A percentile compares a stretch with the other conserved stretches of the same genome.
These are phyloP conservation scores for Mareca strepera DNA, from an alignment of 2,797 vertebrate genomes.

Conservation along the genomic window DNA sequence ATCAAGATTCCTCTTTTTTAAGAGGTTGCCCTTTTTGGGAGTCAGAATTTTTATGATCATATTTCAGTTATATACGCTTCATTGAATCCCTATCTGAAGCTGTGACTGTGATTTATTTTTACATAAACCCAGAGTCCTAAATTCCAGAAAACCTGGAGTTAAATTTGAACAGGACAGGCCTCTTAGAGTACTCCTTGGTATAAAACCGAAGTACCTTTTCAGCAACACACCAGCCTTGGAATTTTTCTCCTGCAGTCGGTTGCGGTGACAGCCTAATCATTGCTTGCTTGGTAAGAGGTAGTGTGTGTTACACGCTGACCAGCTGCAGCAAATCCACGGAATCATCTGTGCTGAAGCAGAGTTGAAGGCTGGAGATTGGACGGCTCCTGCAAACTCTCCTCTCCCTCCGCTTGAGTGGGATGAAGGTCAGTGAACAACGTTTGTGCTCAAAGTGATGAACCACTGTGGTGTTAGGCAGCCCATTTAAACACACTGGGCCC, in stretches of 20 bases:
- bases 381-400: background rate
- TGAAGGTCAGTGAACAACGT: background rate
- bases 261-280: rapidly evolving
- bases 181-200: background rate
- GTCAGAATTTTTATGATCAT: background rate
- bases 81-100: background rate
- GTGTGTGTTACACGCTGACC: rapidly evolving
- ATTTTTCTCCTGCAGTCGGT: background rate
- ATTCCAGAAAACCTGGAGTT: background rate
- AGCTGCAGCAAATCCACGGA: background rate
- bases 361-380: background rate
- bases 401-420: background rate
- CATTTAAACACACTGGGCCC: rapidly evolving
- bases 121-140: background rate
- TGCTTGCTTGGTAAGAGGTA: rapidly evolving
- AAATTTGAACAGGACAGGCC: background rate
- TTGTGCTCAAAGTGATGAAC: background rate
- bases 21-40: background rate
- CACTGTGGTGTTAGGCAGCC: rapidly evolving
- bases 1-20: background rate
- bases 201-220: background rate
- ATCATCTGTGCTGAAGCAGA: background rate
- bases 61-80: background rate
- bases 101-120: background rate
- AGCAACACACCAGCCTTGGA: background rate